Base-by-base conservation (phyloP, 2,797 vertebrate species). In the Nyctalus aviator region DNA sequence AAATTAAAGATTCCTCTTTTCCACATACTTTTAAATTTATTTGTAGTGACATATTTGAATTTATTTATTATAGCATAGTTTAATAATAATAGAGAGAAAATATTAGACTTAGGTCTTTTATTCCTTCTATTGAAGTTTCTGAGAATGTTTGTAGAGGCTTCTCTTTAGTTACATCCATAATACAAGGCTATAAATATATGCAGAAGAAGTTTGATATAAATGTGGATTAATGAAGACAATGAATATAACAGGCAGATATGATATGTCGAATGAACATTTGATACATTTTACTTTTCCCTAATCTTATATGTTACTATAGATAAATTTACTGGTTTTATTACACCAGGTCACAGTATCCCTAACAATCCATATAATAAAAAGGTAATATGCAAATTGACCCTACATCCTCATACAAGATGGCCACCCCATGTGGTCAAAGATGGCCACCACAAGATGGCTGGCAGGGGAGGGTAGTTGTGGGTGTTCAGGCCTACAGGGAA, bases 311-410 rank as follows among this genome's bases (percentile, higher is more conserved):
- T 41, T 59, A 73, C 37, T 78, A 3, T 30, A 13, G 15, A 8
- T 89, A 91, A 84, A 93, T 48, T 37, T 50, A 14, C 53, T 27
- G 35, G 46, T 84, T 93, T 93, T 48, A 91, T 87, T 86, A 48
- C 5, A 46, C 46, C 20, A 82, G 20, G 3, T 48, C 32, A 9
- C 44, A 55, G 21, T 10, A 75, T 85, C 71, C 20, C 53, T 71
- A 76, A 84, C 14, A 85, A 76, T 53, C 6, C 18, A 53, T 55
- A 55, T 55, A 55, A 55, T 53, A 21, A 55, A 55, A 8, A 55
- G 53, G 53, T 23, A 23, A 55, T 55, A 55, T 55, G 20, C 53
- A 55, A 55, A 55, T 23, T 55, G 53, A 23, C 8, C 53, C 53
- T 55, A 55, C 20, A 55, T 7, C 53, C 53, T 23, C 1, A 20